Evolutionary conservation across 2,797 vertebrate species (phyloP).

Genomic region (Taeniopygia guttata): DNA sequence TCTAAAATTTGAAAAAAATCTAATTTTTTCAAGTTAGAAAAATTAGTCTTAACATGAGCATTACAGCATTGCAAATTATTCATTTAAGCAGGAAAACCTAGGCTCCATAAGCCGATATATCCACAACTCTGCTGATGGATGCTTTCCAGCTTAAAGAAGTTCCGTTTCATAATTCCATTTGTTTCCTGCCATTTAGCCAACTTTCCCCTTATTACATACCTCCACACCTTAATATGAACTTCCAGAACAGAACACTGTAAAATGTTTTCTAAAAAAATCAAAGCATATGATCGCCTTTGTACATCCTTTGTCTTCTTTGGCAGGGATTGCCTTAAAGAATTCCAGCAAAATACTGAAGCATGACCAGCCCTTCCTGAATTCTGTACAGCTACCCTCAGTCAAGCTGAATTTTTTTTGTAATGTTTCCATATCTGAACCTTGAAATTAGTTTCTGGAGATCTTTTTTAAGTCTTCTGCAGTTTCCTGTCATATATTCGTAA

Average conservation of each 20-base stretch:
- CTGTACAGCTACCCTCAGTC: conserved; percentile 8
- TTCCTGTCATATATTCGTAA: neutral
- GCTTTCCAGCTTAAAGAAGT: conserved; percentile 52
- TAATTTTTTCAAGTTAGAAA: conserved; percentile 33
- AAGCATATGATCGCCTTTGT: conserved; percentile 40
- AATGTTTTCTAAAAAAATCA: conserved; percentile 64
- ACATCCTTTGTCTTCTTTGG: conserved; percentile 51
- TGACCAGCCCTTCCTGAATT: conserved; percentile 50
- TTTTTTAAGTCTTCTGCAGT: neutral
- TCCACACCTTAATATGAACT: conserved; percentile 61
- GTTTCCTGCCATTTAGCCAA: conserved; percentile 65
- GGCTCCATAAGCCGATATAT: neutral
- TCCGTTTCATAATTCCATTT: conserved; percentile 57
- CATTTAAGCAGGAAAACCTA: conserved; percentile 58
- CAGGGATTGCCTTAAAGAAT: conserved; percentile 61
- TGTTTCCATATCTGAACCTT: neutral
- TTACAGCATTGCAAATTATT: neutral
- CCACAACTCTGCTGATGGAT: neutral
- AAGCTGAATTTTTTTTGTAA: conserved; percentile 28
- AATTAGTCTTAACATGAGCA: neutral
- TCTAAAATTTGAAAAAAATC: neutral
- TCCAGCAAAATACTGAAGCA: conserved; percentile 46
- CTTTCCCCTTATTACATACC: conserved; percentile 64
- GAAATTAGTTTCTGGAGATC: neutral
- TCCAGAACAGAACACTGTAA: conserved; percentile 44